Percentiles rank a stretch among this genome's conserved stretches.
Evolutionary conservation across 2,797 vertebrate species (phyloP).

Genomic region (Poecilia gillii): DNA sequence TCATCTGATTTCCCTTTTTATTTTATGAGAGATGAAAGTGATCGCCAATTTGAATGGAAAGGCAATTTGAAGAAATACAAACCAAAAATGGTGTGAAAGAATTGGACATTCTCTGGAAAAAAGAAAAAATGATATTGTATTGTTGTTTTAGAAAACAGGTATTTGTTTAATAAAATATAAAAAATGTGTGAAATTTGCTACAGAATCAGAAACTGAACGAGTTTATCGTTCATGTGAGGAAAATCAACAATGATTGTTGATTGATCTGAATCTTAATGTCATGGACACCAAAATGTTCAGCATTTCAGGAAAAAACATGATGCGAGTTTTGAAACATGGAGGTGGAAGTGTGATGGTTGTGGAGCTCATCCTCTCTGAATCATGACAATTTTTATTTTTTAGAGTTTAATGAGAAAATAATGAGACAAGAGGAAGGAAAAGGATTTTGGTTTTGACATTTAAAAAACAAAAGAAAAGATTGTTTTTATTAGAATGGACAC

Average conservation of each 20-base stretch:
- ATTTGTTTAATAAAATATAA: not conserved
- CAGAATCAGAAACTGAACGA: not conserved
- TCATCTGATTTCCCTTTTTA: conserved; percentile 44
- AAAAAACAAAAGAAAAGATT: too few relatives aligned
- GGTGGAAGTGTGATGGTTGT: not conserved
- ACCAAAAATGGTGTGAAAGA: not conserved
- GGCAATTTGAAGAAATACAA: not conserved
- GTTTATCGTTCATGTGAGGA: not conserved
- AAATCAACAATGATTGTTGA: not conserved
- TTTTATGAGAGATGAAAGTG: conserved; percentile 22
- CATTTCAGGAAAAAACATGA: not conserved
- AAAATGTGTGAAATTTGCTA: not conserved
- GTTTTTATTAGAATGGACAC: not conserved
- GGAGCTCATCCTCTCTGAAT: not conserved
- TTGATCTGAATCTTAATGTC: not conserved
- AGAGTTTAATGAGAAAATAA: not conserved
- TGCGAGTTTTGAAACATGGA: not conserved
- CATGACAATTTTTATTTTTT: not conserved
- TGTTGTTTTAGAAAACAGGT: not conserved
- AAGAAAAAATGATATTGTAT: not conserved
- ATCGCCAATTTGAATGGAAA: too few relatives aligned
- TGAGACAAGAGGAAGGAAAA: not conserved
- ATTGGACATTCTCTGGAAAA: not conserved
- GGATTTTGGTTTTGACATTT: too few relatives aligned
- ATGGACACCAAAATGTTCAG: not conserved